Evolutionary conservation across 2,113 vertebrate species (phyloP).

Genomic region (Emydura subglobosa): DNA sequence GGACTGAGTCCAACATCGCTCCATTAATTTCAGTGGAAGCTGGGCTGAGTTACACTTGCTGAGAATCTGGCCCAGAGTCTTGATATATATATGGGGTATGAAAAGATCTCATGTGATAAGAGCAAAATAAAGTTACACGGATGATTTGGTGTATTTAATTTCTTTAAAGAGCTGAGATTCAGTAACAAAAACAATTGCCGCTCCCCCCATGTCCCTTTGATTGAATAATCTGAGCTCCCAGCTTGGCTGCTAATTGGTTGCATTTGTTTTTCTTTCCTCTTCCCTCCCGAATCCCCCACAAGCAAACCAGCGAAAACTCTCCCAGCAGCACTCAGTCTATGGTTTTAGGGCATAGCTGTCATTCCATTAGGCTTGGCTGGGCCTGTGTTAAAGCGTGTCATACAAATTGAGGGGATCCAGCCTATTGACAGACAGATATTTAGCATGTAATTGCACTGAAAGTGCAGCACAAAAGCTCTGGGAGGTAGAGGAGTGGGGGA

Average conservation of each 20-base stretch:
- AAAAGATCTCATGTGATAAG: not conserved
- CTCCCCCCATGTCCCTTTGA: fast-evolving
- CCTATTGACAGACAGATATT: constrained; percentile 79
- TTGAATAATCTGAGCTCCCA: not conserved
- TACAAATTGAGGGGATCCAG: constrained; percentile 84
- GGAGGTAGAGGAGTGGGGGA: constrained; percentile 58
- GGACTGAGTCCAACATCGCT: not conserved
- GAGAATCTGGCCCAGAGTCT: not conserved
- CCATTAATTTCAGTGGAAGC: not conserved
- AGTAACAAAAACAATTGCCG: not conserved
- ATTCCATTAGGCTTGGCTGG: constrained; percentile 78
- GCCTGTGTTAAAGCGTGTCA: constrained; percentile 76
- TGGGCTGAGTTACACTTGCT: constrained; percentile 4
- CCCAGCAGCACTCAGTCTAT: constrained; percentile 56
- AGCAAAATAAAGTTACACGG: not conserved
- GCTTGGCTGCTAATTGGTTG: not conserved
- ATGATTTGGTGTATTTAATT: not conserved
- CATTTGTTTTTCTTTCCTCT: not conserved
- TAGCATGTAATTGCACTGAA: constrained; percentile 74
- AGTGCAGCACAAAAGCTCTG: constrained; percentile 70
- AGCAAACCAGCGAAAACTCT: not conserved
- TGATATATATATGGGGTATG: not conserved
- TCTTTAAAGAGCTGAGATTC: not conserved
- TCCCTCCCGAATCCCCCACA: not conserved
- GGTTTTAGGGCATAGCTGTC: constrained; percentile 82